A percentile compares a stretch with the other conserved stretches of the same genome.
These are phyloP conservation scores for Puntigrus tetrazona DNA, from an alignment of 2,113 vertebrate genomes.

Conservation along the genomic window DNA sequence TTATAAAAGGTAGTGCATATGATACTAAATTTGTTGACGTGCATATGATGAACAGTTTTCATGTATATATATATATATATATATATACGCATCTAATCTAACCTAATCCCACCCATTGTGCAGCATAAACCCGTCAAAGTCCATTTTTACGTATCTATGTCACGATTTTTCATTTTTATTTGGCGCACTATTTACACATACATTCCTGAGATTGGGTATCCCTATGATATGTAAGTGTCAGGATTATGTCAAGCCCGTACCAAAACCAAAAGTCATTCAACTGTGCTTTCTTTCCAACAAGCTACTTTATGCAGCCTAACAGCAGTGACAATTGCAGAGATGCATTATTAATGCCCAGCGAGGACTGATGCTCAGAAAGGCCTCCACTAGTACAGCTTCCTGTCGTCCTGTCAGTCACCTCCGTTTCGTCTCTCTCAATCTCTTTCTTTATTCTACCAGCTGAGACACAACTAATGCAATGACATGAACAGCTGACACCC, in stretches of 20 bases:
- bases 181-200: too few relatives aligned
- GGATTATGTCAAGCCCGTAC: neutral
- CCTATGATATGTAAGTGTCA: neutral
- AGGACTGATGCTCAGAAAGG: neutral
- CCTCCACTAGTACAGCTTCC: neutral
- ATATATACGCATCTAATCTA: too few relatives aligned
- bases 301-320: conserved; percentile 51
- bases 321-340: conserved; percentile 36
- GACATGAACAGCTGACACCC: conserved; percentile 27
- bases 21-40: too few relatives aligned
- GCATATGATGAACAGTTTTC: too few relatives aligned
- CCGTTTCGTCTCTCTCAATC: neutral
- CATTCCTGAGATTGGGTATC: too few relatives aligned
- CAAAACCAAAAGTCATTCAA: neutral
- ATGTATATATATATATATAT: too few relatives aligned
- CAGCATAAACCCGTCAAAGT: too few relatives aligned
- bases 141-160: too few relatives aligned
- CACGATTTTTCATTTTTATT: too few relatives aligned
- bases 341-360: conserved; percentile 56
- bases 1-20: too few relatives aligned
- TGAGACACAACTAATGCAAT: neutral
- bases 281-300: conserved; percentile 42
- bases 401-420: neutral
- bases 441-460: neutral
- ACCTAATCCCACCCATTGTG: too few relatives aligned